Evolutionary conservation across 2,888 invertebrate genomes (phyloP), one percentile per base, ranked within the genome.

Genomic region (Neoaliturus tenellus): DNA sequence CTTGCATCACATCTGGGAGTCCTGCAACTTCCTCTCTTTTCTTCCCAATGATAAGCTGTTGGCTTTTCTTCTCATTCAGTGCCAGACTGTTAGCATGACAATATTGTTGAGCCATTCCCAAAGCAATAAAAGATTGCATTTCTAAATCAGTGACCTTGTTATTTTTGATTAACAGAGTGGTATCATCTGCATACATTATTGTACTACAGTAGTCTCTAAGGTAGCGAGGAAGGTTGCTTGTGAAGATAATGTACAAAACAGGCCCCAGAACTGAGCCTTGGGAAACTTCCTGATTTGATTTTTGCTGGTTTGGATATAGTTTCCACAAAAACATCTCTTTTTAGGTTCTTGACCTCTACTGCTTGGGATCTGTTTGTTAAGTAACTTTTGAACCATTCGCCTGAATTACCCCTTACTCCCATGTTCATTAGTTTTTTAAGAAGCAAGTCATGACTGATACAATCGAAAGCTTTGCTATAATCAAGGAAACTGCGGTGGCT

Each of bases 241-340:
- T 71, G 39, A 71, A 71, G 39, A 35, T 35, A 39, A 71, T 35
- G 71, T 35, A 39, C 23, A 71, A 17, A 39, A 71, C 39, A 35
- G 71, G 39, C 20, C 71, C 71, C 39, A 71, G 71, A 5, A 71
- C 71, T 39, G 71, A 41, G 35, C 71, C 71, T 31, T 71, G 71
- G 8, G 71, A 39, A 25, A 62, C 62, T 31, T n/a, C 62, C 62
- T 62, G 28, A 67, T 67, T 67, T 67, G 33, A 67, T 31, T 67
- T 2, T 28, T 6, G 33, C 31, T 31, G 17, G 31, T 67, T 67
- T 31, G n/a, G 67, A 67, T 67, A 31, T 67, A 5, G 31, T 67
- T 31, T 67, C 31, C 67, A 67, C 33, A 67, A 62, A 62, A 14
- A 62, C 62, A 62, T 62, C 62, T 20, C 5, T 28, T 62, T 62